Conservation (phyloP, 2,888 invertebrate species). For the Conops quadrifasciatus region DNA sequence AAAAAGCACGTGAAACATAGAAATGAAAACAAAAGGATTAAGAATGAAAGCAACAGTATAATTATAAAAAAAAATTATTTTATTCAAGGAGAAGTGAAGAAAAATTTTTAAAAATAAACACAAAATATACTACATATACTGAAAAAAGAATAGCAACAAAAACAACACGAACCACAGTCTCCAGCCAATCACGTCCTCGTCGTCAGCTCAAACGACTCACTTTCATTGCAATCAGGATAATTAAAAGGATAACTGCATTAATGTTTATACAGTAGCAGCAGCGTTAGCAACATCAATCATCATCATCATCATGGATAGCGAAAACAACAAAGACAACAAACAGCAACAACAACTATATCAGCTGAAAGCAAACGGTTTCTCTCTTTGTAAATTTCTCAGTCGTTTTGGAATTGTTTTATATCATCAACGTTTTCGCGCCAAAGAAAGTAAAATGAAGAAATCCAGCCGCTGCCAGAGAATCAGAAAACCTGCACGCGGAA, state of each 20-base stretch:
- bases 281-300: conserved; percentile 7
- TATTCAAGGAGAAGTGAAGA: no score
- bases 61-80: no score
- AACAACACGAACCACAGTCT: background rate
- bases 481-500: background rate
- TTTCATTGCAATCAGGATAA: conserved; percentile 43
- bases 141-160: background rate
- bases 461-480: background rate
- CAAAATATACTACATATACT: conserved; percentile 10
- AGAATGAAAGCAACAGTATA: no score
- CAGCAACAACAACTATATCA: background rate
- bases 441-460: background rate
- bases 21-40: no score
- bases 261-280: conserved; percentile 29
- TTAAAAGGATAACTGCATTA: conserved; percentile 42
- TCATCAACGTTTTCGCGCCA: conserved; percentile 15
- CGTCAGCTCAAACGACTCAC: conserved; percentile 25
- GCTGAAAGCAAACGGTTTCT: background rate
- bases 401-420: conserved; percentile 47
- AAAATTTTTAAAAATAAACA: no score
- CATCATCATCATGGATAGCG: background rate
- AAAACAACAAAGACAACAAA: no score
- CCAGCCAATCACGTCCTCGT: conserved; percentile 19
- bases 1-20: no score
- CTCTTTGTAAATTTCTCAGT: conserved; percentile 8